Base-by-base conservation (phyloP, 2,113 vertebrate genomes). In the Chamaea fasciata region DNA sequence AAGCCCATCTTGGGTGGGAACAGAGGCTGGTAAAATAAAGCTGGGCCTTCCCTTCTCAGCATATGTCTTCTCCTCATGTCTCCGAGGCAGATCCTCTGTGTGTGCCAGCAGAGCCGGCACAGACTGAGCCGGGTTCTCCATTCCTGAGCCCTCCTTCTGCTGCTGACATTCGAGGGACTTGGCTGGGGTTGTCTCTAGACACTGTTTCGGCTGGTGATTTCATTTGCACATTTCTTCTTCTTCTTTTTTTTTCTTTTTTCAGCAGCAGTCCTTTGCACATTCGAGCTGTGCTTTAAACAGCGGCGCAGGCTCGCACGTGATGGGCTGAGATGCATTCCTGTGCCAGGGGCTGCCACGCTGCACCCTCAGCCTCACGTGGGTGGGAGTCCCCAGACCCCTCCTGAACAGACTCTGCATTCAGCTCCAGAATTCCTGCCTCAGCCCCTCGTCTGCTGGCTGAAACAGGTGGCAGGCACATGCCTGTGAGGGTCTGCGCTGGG, bases 11-110 rank as follows among this genome's bases (percentile, higher is more conserved):
- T 37, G 82, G 70, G 82, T 96, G 94, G 79, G 82, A 97, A 93
- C 85, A 90, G 91, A 90, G 87, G 71, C 94, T 90, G 88, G 92
- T 86, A 93, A 94, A 95, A 95, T 95, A 96, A 97, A 96, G 93
- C 93, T 93, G 95, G 88, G 94, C 85, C 79, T 93, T 88, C 85
- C 76, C 56, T 83, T 64, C 90, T 24, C 93, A 90, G 90, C 95
- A 95, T 83, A 95, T 96, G 94, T 76, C 89, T 95, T 67, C 76
- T 76, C 96, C 93, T 94, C 91, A 15, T 90, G 93, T 91, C 78
- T 94, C 46, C 2, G n/a, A 91, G 81, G 93, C 92, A 83, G 56
- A 78, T 88, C 64, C 68, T 74, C 50, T 10, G 22, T 19, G 85
- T 86, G 78, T 94, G 90, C 95, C 96, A 96, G 94, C 87, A 90